Evolutionary conservation across 37 sponge, comb jelly and placozoan genomes (phyloP).

Genomic region (Chondrosia reniformis): DNA sequence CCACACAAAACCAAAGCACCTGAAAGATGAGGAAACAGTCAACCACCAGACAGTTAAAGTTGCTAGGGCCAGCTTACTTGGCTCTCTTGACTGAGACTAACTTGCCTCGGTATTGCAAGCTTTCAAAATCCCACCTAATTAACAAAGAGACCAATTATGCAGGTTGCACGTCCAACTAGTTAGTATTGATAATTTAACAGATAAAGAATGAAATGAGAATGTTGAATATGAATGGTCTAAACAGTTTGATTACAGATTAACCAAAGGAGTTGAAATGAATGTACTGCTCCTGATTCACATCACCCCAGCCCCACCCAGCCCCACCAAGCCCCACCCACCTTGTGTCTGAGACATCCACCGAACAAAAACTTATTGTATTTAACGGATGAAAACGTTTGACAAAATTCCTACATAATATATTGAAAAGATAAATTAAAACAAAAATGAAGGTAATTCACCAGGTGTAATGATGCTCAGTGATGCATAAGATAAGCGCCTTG

Average conservation of each 20-base stretch:
- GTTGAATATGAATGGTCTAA: too few species aligned
- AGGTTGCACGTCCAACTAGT: too few species aligned
- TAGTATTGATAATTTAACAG: too few species aligned
- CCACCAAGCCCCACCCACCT: constrained; percentile 30
- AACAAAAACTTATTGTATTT: constrained; percentile 52
- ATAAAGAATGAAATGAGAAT: too few species aligned
- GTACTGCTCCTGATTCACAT: neutral
- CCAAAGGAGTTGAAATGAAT: neutral
- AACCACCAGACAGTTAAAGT: neutral
- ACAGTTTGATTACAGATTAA: too few species aligned
- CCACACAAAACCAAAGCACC: constrained; percentile 79
- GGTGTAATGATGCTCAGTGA: too few species aligned
- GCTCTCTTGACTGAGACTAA: constrained; percentile 38
- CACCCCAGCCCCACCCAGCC: neutral
- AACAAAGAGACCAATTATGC: neutral
- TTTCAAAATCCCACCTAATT: constrained; percentile 70
- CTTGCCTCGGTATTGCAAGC: constrained; percentile 47
- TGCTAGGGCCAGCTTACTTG: constrained; percentile 32
- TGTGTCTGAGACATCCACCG: constrained; percentile 50
- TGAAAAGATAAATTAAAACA: neutral
- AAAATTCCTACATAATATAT: constrained; percentile 30
- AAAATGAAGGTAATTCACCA: too few species aligned
- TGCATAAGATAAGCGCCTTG: too few species aligned
- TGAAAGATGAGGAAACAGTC: neutral
- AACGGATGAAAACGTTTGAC: constrained; percentile 65